A percentile compares a stretch with the other conserved stretches of the same genome.
Conservation (phyloP, 2,113 vertebrate species). For the Rhinopithecus roxellana region DNA sequence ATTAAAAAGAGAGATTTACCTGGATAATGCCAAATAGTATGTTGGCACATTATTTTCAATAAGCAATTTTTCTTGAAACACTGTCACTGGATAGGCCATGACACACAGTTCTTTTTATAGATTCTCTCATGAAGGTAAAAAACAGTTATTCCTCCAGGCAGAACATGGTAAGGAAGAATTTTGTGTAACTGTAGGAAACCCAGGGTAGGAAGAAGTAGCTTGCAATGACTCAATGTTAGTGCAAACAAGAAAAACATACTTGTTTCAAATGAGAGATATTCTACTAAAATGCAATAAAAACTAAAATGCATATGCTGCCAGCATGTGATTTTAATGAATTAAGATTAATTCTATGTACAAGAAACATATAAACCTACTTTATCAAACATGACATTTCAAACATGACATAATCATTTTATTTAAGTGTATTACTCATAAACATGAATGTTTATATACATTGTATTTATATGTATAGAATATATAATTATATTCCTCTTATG, state of each 20-base stretch:
- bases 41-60: conserved; percentile 45
- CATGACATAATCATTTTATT: too few relatives aligned
- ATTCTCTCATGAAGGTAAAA: neutral
- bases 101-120: neutral
- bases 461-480: neutral
- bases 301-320: neutral
- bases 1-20: conserved; percentile 29
- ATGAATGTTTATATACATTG: neutral
- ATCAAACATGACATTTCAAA: neutral
- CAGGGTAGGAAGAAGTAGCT: neutral
- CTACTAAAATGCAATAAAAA: conserved; percentile 13
- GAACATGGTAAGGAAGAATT: neutral
- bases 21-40: neutral
- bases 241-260: neutral
- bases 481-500: neutral
- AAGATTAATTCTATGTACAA: neutral
- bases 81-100: neutral
- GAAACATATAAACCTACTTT: neutral
- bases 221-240: neutral
- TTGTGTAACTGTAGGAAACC: neutral
- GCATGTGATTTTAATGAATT: conserved; percentile 14
- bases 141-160: neutral
- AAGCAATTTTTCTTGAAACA: conserved; percentile 38
- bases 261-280: conserved; percentile 28
- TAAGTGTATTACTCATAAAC: too few relatives aligned